A percentile compares a stretch with the other conserved stretches of the same genome.
phyloP scores from a whole-genome alignment of 2,888 invertebrate species.

The Hydrotaea diabolus region DNA sequence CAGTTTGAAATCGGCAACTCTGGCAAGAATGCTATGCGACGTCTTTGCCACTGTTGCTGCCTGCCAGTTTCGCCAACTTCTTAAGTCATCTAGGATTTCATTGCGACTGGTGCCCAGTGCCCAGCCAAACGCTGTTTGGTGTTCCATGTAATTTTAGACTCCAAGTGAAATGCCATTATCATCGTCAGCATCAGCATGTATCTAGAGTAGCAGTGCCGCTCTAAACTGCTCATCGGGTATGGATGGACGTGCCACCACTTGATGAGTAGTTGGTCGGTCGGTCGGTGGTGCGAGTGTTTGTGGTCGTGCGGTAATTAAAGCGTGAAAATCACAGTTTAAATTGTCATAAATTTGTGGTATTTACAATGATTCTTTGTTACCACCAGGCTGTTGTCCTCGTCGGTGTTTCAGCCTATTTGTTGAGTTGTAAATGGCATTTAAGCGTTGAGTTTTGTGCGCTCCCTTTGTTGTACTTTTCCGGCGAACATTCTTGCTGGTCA shows the following conservation, averaged over 20 bases:
- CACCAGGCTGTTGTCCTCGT: background rate
- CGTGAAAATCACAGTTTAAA: slow-evolving; percentile 79
- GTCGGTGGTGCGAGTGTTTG: slow-evolving; percentile 46
- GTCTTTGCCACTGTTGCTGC: slow-evolving; percentile 52
- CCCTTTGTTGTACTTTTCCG: slow-evolving; percentile 35
- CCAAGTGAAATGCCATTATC: background rate
- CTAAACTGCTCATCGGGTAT: slow-evolving; percentile 7
- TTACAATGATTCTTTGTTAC: slow-evolving; percentile 44
- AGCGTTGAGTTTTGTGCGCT: slow-evolving; percentile 24
- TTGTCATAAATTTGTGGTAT: slow-evolving; percentile 77
- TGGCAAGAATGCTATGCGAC: slow-evolving; percentile 42
- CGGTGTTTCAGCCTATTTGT: slow-evolving; percentile 1
- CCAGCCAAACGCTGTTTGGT: background rate
- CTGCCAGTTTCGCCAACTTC: slow-evolving; percentile 47
- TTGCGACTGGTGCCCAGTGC: slow-evolving; percentile 70
- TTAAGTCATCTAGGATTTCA: slow-evolving; percentile 67
- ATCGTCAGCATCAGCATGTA: too few species aligned
- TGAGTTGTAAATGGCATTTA: slow-evolving; percentile 31
- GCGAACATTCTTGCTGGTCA: slow-evolving; percentile 57
- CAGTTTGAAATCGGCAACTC: slow-evolving; percentile 30
- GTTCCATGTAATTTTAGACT: background rate
- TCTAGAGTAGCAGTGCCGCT: background rate
- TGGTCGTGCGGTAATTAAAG: slow-evolving; percentile 78
- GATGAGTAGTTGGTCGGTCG: slow-evolving; percentile 31
- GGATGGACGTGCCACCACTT: slow-evolving; percentile 46